Conservation (phyloP, 1,140 invertebrate genomes). For the Lepidurus packardi region DNA sequence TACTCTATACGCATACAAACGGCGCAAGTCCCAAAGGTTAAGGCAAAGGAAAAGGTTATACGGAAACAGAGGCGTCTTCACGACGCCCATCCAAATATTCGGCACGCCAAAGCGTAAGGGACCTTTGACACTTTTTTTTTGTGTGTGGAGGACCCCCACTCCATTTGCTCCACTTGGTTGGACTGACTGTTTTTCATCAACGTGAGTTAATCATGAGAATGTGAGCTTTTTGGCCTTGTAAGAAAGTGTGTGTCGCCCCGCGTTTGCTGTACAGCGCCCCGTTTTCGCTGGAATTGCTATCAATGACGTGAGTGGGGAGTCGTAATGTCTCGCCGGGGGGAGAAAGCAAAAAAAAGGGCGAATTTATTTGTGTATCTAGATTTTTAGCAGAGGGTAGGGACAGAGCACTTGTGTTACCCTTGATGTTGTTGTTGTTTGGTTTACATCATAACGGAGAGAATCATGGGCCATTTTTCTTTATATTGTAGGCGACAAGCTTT, state of each 20-base stretch:
- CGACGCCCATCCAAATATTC: conserved; percentile 7
- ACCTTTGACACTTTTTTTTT: conserved; percentile 18
- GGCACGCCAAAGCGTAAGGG: conserved; percentile 20
- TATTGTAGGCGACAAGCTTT: conserved; percentile 64
- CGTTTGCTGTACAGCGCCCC: not conserved
- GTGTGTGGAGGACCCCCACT: not conserved
- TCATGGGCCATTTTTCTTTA: conserved; percentile 16
- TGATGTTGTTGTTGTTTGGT: not conserved
- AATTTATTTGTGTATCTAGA: conserved; percentile 25
- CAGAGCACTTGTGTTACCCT: too few species aligned
- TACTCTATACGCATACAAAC: not conserved
- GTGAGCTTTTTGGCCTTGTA: not conserved
- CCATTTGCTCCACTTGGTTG: not conserved
- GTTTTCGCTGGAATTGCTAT: conserved; percentile 15
- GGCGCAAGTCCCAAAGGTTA: not conserved
- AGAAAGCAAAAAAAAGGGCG: not conserved
- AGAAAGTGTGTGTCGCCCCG: not conserved
- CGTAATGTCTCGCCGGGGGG: conserved; percentile 17
- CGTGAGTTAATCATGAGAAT: conserved; percentile 19
- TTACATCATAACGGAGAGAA: conserved; percentile 9
- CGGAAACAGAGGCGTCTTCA: conserved; percentile 12
- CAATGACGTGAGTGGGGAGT: conserved; percentile 15
- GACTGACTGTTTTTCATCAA: not conserved
- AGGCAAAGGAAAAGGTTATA: not conserved
- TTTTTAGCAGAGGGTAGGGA: not conserved